Evolutionary conservation across 2,888 invertebrate genomes (phyloP).

Genomic region (Aleiodes testaceus): DNA sequence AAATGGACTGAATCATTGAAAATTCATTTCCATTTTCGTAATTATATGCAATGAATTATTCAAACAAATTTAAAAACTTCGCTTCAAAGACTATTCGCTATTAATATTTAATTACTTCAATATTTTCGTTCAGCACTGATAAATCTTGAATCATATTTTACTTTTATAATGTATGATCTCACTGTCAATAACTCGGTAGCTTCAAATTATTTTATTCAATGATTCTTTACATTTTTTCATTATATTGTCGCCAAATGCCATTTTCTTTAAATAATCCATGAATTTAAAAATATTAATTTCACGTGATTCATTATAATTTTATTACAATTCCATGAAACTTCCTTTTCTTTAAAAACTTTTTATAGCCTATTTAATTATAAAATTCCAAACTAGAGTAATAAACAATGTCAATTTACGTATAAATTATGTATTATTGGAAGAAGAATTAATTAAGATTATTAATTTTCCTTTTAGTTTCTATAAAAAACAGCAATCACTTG

Average conservation of each 20-base stretch:
- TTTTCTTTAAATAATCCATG: neutral
- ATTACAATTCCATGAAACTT: neutral
- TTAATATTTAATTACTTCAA: too few species aligned
- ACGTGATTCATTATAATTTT: neutral
- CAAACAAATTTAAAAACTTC: too few species aligned
- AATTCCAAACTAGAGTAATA: constrained; percentile 47
- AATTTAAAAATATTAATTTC: neutral
- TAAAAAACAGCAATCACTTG: constrained; percentile 23
- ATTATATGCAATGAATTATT: too few species aligned
- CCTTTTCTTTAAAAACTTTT: constrained; percentile 41
- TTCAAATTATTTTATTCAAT: neutral
- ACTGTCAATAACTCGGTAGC: neutral
- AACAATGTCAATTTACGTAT: constrained; percentile 48
- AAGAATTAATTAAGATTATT: constrained; percentile 31
- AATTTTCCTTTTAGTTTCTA: constrained; percentile 43
- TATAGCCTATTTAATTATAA: constrained; percentile 35
- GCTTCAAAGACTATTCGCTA: neutral
- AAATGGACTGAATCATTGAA: too few species aligned
- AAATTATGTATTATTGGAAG: constrained; percentile 40
- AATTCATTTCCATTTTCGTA: too few species aligned
- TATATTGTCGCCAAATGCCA: constrained; percentile 7
- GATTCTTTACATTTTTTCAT: neutral
- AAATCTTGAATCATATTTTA: neutral
- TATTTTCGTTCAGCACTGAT: neutral
- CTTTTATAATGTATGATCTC: constrained; percentile 19